Evolutionary conservation across 2,888 invertebrate genomes (phyloP).

Genomic region (Lobophora halterata): DNA sequence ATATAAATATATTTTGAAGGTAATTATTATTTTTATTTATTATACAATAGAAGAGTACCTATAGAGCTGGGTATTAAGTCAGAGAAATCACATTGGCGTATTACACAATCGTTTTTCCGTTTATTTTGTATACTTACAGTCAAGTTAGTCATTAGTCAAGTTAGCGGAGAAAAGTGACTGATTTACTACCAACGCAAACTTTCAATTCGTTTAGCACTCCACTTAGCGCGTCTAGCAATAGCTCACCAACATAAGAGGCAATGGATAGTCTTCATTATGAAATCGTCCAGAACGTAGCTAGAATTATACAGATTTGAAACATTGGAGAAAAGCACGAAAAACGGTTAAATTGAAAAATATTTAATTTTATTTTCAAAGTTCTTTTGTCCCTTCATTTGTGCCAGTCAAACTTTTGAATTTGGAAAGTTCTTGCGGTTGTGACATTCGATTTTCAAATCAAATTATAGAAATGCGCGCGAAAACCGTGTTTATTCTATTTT

Average conservation of each 20-base stretch:
- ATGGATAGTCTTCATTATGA: conserved; percentile 33
- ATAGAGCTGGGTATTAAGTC: too few species aligned
- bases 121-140: conserved; percentile 39
- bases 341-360: conserved; percentile 3
- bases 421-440: conserved; percentile 1
- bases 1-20: too few species aligned
- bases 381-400: too few species aligned
- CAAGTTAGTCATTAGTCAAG: conserved; percentile 46
- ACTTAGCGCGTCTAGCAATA: conserved; percentile 14
- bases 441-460: conserved; percentile 2
- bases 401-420: conserved; percentile 6
- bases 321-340: conserved; percentile 5
- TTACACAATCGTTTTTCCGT: conserved; percentile 20
- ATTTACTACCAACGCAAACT: conserved; percentile 20
- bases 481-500: conserved; percentile 34
- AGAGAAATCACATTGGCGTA: too few species aligned
- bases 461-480: conserved; percentile 34
- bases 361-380: background rate
- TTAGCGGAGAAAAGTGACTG: conserved; percentile 38
- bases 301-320: background rate
- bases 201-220: conserved; percentile 47
- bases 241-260: conserved; percentile 22
- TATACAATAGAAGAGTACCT: too few species aligned
- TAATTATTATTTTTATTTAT: too few species aligned
- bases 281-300: conserved; percentile 27